Evolutionary conservation across 2,888 invertebrate genomes (phyloP).

Genomic region (Metallyticus violacea): DNA sequence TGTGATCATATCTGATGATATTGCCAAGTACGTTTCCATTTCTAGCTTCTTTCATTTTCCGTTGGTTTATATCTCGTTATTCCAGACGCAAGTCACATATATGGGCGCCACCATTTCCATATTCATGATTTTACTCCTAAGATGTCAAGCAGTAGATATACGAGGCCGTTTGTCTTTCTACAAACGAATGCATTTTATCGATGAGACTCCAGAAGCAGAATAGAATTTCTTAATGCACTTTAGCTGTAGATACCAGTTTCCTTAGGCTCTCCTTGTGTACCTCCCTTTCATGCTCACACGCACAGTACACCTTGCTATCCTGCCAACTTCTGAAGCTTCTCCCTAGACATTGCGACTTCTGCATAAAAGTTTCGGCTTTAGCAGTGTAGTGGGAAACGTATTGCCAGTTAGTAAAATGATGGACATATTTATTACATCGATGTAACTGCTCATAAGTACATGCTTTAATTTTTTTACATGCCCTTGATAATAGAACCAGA

Average conservation of each 20-base stretch:
- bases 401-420: too few relatives aligned
- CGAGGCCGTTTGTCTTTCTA: background rate
- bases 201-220: background rate
- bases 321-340: background rate
- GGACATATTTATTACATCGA: too few relatives aligned
- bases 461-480: too few relatives aligned
- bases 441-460: too few relatives aligned
- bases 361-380: too few relatives aligned
- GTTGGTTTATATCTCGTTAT: background rate
- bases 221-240: constrained; percentile 16
- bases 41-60: background rate
- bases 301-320: background rate
- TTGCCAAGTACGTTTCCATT: background rate
- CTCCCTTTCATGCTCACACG: background rate
- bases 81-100: background rate
- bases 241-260: background rate
- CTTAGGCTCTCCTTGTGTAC: background rate
- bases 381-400: too few relatives aligned
- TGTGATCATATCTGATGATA: background rate
- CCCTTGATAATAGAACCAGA: too few relatives aligned
- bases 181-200: background rate
- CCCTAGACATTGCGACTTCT: background rate
- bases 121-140: background rate
- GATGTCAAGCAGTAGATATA: background rate
- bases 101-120: background rate